Percentiles rank a stretch among this genome's conserved stretches.
Conservation (phyloP, 1,140 invertebrate genomes). For the fruit fly (Drosophila melanogaster) region DNA sequence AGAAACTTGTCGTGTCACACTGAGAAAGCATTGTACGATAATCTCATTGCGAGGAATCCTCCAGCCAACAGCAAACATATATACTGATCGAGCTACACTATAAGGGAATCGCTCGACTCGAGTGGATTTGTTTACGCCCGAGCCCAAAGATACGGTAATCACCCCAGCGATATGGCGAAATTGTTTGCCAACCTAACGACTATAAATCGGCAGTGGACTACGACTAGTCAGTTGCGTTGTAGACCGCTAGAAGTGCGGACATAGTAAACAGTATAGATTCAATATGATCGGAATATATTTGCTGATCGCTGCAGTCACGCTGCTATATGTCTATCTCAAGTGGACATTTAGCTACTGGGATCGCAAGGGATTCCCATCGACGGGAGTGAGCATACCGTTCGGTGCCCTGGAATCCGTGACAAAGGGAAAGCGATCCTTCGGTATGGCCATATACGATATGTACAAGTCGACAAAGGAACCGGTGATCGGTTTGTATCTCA, state of each 20-base stretch:
- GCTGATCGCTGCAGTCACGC: constrained; percentile 26
- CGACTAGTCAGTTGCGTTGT: constrained; percentile 35
- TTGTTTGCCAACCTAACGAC: constrained; percentile 11
- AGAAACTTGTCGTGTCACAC: constrained; percentile 13
- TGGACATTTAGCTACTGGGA: constrained; percentile 73
- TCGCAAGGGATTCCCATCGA: constrained; percentile 63
- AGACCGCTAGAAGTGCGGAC: constrained; percentile 8
- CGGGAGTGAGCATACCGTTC: constrained; percentile 57
- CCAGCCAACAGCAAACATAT: background rate
- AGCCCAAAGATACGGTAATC: constrained; percentile 8
- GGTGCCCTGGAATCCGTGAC: constrained; percentile 58
- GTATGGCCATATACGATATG: constrained; percentile 69
- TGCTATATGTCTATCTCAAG: constrained; percentile 61
- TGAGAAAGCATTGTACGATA: constrained; percentile 9
- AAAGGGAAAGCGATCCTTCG: constrained; percentile 57
- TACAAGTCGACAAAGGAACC: constrained; percentile 58
- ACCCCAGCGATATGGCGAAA: background rate
- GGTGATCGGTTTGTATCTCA: constrained; percentile 75
- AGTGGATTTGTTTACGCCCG: constrained; percentile 1
- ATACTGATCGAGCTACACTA: background rate
- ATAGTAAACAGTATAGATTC: background rate
- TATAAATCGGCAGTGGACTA: constrained; percentile 30
- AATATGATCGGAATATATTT: constrained; percentile 51
- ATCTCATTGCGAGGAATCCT: too few species aligned
- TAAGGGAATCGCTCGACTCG: background rate